phyloP scores from a whole-genome alignment of 2,888 invertebrate species.

The Nowickia ferox region DNA sequence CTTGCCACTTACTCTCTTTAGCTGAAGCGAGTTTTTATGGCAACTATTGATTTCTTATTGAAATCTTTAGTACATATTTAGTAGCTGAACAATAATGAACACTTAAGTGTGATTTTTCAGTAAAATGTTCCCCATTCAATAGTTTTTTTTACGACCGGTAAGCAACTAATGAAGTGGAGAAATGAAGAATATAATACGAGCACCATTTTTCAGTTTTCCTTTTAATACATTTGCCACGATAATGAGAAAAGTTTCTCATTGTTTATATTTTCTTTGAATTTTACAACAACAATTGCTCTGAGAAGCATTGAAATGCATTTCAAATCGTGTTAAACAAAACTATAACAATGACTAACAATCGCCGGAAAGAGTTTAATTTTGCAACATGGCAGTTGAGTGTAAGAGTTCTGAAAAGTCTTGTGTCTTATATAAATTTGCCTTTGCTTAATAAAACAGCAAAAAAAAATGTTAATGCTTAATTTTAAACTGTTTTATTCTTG shows the following conservation, averaged over 20 bases:
- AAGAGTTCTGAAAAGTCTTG: background rate
- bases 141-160: background rate
- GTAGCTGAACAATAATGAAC: background rate
- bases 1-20: background rate
- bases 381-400: background rate
- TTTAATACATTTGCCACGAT: slow-evolving; percentile 30
- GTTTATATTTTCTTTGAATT: background rate
- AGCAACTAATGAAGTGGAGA: slow-evolving; percentile 54
- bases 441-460: too few species aligned
- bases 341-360: background rate
- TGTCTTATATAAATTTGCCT: background rate
- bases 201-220: background rate
- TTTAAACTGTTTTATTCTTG: too few species aligned
- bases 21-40: background rate
- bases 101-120: background rate
- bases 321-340: slow-evolving; percentile 20
- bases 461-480: too few species aligned
- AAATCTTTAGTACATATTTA: background rate
- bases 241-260: slow-evolving; percentile 64
- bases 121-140: background rate
- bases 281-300: slow-evolving; percentile 6
- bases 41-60: background rate
- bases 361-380: background rate
- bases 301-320: slow-evolving; percentile 25
- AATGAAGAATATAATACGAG: background rate